Evolutionary conservation across 2,888 invertebrate species (phyloP), one percentile per base, ranked within the genome.

Genomic region (Lydus trimaculatus): DNA sequence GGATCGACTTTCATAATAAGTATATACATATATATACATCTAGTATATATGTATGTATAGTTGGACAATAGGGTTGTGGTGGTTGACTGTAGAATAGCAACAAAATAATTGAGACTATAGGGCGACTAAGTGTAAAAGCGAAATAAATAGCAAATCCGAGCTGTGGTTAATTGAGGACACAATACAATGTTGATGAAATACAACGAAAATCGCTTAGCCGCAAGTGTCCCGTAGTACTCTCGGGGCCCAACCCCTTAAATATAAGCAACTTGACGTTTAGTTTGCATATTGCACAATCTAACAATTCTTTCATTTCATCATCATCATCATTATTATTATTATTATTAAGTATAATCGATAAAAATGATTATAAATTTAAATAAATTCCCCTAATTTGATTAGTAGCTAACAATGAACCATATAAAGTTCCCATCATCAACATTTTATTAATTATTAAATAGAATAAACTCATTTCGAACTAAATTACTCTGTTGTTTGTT

Each of bases 161-260:
- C 78, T 74, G 74, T 70, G 71, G 76, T 75, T 81, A 82, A 82
- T 82, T 82, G 80, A 79, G 78, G 78, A 74, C 79, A 80, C 80
- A 81, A 81, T 79, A 77, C 78, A 73, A 76, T 73, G 76, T 76
- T 81, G 80, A 81, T 81, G 80, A 81, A 56, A 75, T 79, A 82
- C 82, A 82, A 76, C 75, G 82, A 82, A 82, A 82, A 81, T 73
- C 82, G 82, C 82, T 82, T 82, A 82, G 79, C 81, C 79, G 74
- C 79, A 79, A 80, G 76, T 75, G 73, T 77, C 76, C 70, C 67
- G 68, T 62, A 63, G 64, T 69, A 66, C 71, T 65, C 71, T 65
- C 69, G 60, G 65, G 67, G 61, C 67, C 65, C 62, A 31, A 65
- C 69, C 66, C 66, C 66, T 68, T 67, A 64, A 58, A 70, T 31